Evolutionary conservation across 2,888 invertebrate species (phyloP).

Genomic region (Chrysolina haemoptera): DNA sequence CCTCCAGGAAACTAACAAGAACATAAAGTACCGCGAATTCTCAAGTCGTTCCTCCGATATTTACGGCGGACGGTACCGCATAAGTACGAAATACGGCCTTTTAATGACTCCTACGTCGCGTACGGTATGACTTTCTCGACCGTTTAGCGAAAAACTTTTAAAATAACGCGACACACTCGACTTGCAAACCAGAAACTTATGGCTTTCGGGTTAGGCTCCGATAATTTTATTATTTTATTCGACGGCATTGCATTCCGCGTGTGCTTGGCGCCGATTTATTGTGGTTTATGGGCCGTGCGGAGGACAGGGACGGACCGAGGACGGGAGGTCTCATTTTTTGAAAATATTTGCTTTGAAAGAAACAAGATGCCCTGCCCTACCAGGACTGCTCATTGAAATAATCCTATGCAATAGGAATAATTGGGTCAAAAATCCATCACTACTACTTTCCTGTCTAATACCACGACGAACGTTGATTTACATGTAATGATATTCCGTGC

Average conservation of each 20-base stretch:
- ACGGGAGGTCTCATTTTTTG: not conserved
- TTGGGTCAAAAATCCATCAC: too few species aligned
- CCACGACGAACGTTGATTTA: too few species aligned
- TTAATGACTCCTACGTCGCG: slow-evolving; percentile 6
- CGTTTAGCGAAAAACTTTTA: slow-evolving; percentile 30
- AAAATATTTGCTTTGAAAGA: too few species aligned
- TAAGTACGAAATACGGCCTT: slow-evolving; percentile 15
- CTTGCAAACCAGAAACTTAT: slow-evolving; percentile 52
- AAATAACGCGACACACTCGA: slow-evolving; percentile 50
- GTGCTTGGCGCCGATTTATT: slow-evolving; percentile 20
- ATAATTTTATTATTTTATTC: slow-evolving; percentile 56
- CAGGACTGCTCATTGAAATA: too few species aligned
- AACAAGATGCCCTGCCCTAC: too few species aligned
- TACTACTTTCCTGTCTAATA: too few species aligned
- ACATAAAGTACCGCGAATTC: slow-evolving; percentile 14
- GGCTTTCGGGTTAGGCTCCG: slow-evolving; percentile 44
- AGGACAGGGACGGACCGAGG: slow-evolving; percentile 9
- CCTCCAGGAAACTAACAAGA: not conserved
- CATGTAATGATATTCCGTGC: too few species aligned
- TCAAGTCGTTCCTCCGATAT: not conserved
- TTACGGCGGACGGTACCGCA: slow-evolving; percentile 13
- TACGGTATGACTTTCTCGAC: slow-evolving; percentile 29
- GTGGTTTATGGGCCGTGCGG: not conserved
- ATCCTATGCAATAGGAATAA: too few species aligned
- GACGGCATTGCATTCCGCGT: slow-evolving; percentile 48